A percentile compares a stretch with the other conserved stretches of the same genome.
Conservation (phyloP, 2,113 vertebrate genomes). For the Tenrec ecaudatus region DNA sequence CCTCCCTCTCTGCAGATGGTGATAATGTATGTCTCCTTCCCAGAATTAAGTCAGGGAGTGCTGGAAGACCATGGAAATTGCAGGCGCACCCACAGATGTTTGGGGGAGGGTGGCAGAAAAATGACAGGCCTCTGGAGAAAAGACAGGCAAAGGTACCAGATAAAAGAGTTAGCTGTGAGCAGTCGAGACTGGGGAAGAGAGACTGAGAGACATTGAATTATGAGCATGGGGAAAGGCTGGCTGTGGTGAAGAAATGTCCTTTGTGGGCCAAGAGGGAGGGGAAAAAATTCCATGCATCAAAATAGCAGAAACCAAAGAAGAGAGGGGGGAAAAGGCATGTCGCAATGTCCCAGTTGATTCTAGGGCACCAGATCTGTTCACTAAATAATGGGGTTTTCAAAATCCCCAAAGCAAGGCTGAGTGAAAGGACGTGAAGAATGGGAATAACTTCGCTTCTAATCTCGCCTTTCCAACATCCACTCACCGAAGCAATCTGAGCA, state of each 20-base stretch:
- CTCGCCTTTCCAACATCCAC: background rate
- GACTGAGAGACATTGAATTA: background rate
- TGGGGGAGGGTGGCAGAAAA: background rate
- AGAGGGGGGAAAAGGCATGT: background rate
- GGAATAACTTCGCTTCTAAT: background rate
- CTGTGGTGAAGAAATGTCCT: background rate
- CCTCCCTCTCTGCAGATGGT: background rate
- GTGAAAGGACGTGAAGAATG: background rate
- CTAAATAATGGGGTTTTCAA: background rate
- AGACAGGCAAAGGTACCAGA: background rate
- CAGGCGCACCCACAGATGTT: background rate
- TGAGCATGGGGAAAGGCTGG: background rate
- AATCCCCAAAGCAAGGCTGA: background rate
- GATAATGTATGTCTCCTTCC: background rate
- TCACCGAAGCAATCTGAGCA: background rate
- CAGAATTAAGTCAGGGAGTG: constrained; percentile 1
- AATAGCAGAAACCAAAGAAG: background rate
- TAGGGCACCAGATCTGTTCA: background rate
- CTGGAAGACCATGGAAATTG: background rate
- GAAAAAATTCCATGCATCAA: constrained; percentile 9
- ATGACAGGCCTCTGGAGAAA: background rate
- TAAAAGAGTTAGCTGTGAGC: background rate
- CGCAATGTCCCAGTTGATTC: background rate
- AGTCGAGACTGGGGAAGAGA: background rate
- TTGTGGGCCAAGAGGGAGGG: background rate